Evolutionary conservation across 1,140 invertebrate genomes (phyloP).

Genomic region (Spodoptera frugiperda): DNA sequence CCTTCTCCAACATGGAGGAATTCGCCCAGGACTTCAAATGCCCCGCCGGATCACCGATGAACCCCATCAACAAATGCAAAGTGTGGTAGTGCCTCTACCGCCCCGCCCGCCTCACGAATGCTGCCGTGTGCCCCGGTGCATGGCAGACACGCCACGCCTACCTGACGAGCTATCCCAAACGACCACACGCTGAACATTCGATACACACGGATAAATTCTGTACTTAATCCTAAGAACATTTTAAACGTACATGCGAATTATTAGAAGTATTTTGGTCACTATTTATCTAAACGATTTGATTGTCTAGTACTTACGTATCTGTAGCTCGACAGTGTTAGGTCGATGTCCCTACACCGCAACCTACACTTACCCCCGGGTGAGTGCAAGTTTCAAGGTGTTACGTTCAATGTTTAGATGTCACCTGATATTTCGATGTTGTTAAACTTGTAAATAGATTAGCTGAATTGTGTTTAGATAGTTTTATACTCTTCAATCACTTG

Average conservation of each 20-base stretch:
- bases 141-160: slow-evolving; percentile 4
- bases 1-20: slow-evolving; percentile 95
- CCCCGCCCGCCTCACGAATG: slow-evolving; percentile 2
- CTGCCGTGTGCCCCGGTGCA: slow-evolving; percentile 9
- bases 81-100: slow-evolving; percentile 88
- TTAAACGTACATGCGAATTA: slow-evolving; percentile 25
- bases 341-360: slow-evolving; percentile 13
- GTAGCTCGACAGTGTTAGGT: slow-evolving; percentile 29
- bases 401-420: slow-evolving; percentile 55
- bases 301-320: slow-evolving; percentile 16
- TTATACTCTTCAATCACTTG: slow-evolving; percentile 38
- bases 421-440: slow-evolving; percentile 58
- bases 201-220: neutral
- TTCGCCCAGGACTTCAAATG: slow-evolving; percentile 96
- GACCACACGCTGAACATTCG: slow-evolving; percentile 5
- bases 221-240: slow-evolving; percentile 25
- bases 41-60: slow-evolving; percentile 93
- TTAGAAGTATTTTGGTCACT: slow-evolving; percentile 21
- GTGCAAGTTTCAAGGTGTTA: slow-evolving; percentile 49
- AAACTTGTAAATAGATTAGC: slow-evolving; percentile 62
- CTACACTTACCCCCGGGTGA: slow-evolving; percentile 26
- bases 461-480: slow-evolving; percentile 55
- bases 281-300: slow-evolving; percentile 41
- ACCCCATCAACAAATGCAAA: slow-evolving; percentile 94
- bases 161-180: slow-evolving; percentile 38